phyloP scores from a whole-genome alignment of 2,797 vertebrate genomes.

The Meda fulgida region DNA sequence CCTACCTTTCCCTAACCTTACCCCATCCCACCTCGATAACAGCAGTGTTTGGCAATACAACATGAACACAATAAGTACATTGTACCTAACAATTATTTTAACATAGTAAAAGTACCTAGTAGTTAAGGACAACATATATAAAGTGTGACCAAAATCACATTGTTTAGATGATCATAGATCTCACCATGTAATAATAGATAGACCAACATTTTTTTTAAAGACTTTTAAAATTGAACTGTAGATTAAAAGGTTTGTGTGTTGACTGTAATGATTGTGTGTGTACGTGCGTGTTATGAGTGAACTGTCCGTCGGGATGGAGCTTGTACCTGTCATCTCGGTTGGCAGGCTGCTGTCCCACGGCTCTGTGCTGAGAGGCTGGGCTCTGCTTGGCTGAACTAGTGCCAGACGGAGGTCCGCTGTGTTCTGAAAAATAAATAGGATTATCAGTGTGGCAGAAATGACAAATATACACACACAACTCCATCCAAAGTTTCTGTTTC shows the following conservation, averaged over 20 bases:
- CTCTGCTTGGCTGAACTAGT: slow-evolving; percentile 94
- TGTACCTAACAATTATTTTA: too few species aligned
- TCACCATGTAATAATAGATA: not conserved
- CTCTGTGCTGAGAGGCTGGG: slow-evolving; percentile 88
- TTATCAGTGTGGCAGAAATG: not conserved
- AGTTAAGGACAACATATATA: too few species aligned
- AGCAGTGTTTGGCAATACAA: too few species aligned
- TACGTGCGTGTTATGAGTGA: slow-evolving; percentile 22
- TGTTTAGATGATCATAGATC: not conserved
- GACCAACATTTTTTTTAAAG: not conserved
- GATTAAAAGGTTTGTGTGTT: not conserved
- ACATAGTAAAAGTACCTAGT: too few species aligned
- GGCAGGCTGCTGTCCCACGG: slow-evolving; percentile 80
- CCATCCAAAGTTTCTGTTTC: not conserved
- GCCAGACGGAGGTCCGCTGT: slow-evolving; percentile 89
- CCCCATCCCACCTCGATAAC: too few species aligned
- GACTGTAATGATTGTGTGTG: not conserved
- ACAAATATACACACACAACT: not conserved
- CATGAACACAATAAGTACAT: too few species aligned
- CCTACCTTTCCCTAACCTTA: too few species aligned
- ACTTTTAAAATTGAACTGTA: not conserved
- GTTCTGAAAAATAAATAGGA: slow-evolving; percentile 73
- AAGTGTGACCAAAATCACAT: too few species aligned
- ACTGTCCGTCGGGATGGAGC: not conserved
- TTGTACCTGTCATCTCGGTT: slow-evolving; percentile 85